Evolutionary conservation across 2,113 vertebrate species (phyloP).

Genomic region (Aphyosemion australe): DNA sequence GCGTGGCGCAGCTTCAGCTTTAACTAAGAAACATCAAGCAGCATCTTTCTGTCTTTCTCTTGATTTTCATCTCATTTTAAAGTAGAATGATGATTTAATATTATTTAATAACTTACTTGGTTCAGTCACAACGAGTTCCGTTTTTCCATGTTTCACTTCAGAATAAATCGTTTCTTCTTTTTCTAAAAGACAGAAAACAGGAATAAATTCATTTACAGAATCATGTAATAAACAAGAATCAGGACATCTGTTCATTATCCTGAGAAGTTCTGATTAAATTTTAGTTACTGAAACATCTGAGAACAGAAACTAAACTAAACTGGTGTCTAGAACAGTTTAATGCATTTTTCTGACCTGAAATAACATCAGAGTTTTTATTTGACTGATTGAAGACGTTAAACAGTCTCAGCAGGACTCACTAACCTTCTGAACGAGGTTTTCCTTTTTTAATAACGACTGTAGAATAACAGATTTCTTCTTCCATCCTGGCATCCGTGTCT

Average conservation of each 20-base stretch:
- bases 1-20: conserved; percentile 11
- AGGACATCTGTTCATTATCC: too few species aligned
- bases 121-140: rapidly evolving
- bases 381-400: not conserved
- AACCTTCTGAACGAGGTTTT: conserved; percentile 6
- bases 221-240: not conserved
- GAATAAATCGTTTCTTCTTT: conserved; percentile 4
- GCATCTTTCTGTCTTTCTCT: too few species aligned
- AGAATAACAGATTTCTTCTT: conserved; percentile 41
- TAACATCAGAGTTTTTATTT: not conserved
- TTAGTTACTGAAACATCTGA: too few species aligned
- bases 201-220: not conserved
- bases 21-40: not conserved
- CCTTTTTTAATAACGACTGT: conserved; percentile 19
- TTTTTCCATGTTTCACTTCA: not conserved
- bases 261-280: too few species aligned
- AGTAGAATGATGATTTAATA: too few species aligned
- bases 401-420: not conserved
- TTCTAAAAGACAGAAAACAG: not conserved
- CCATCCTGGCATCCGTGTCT: conserved; percentile 3
- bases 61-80: too few species aligned
- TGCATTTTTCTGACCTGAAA: not conserved
- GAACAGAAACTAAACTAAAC: too few species aligned
- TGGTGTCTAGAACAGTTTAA: too few species aligned
- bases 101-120: not conserved